Evolutionary conservation across 2,888 invertebrate genomes (phyloP).

Genomic region (Schizotus pectinicornis): DNA sequence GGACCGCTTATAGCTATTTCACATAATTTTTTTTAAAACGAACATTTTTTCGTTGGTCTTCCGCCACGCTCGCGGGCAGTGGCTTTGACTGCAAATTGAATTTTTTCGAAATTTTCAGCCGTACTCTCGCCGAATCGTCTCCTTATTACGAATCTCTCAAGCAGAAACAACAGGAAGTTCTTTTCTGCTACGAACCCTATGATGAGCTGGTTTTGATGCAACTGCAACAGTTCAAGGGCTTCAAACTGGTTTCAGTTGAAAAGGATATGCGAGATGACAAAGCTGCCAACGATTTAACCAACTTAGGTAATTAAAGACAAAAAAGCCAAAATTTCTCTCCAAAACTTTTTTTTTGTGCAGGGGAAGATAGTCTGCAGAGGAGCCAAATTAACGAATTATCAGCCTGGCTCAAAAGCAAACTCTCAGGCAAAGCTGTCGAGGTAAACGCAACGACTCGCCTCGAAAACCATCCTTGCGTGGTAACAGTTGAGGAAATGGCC

Average conservation of each 20-base stretch:
- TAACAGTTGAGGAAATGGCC: conserved; percentile 97
- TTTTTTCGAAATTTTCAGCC: conserved; percentile 64
- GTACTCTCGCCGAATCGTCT: conserved; percentile 89
- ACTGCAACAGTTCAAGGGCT: conserved; percentile 79
- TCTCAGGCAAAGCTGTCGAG: conserved; percentile 80
- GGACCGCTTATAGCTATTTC: no score
- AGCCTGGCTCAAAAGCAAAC: conserved; percentile 76
- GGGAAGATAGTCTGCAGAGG: conserved; percentile 72
- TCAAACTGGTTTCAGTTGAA: conserved; percentile 85
- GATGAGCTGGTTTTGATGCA: conserved; percentile 95
- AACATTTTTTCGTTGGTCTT: no score
- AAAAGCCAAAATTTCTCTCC: conserved; percentile 12
- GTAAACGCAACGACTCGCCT: conserved; percentile 85
- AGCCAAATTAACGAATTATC: conserved; percentile 80
- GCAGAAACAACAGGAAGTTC: conserved; percentile 85
- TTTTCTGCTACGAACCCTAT: conserved; percentile 96
- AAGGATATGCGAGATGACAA: conserved; percentile 86
- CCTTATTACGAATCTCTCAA: conserved; percentile 95
- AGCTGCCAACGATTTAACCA: conserved; percentile 63
- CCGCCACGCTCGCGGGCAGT: no score
- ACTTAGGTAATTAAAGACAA: conserved; percentile 62
- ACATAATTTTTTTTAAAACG: no score
- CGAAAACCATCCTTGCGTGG: conserved; percentile 90
- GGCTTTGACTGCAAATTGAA: no score
- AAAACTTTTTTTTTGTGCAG: conserved; percentile 49